These are phyloP conservation scores for Emydoidea blandingii DNA, from an alignment of 2,797 vertebrate species.

Conservation along the genomic window DNA sequence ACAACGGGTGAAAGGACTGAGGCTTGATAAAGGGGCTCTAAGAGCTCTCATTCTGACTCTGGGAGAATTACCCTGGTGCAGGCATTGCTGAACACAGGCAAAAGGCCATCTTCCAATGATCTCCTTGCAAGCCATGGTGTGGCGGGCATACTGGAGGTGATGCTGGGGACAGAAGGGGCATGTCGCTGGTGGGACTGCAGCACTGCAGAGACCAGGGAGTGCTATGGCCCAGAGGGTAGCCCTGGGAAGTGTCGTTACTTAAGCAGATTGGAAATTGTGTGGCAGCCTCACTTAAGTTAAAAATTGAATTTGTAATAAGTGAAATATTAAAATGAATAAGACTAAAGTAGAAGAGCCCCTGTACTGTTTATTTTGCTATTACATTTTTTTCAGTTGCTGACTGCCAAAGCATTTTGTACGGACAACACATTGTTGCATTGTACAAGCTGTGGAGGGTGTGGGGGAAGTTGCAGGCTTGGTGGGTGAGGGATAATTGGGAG, in stretches of 20 bases:
- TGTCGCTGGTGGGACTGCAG: rapidly evolving
- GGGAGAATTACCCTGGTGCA: not conserved
- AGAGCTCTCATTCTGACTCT: not conserved
- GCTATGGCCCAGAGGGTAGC: not conserved
- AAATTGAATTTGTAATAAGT: not conserved
- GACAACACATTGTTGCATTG: not conserved
- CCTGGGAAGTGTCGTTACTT: not conserved
- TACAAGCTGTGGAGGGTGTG: not conserved
- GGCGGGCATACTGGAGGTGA: rapidly evolving
- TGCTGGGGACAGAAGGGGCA: not conserved
- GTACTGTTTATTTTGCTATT: not conserved
- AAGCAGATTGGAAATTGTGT: not conserved
- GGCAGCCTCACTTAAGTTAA: not conserved
- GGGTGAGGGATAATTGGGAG: not conserved
- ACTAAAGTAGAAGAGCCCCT: not conserved
- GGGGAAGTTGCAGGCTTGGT: not conserved
- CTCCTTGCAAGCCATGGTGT: not conserved
- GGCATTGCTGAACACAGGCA: not conserved
- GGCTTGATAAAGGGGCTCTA: not conserved
- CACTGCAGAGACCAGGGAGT: rapidly evolving
- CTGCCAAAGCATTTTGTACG: not conserved
- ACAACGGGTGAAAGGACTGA: not conserved
- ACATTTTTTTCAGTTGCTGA: not conserved
- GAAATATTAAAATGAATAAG: not conserved
- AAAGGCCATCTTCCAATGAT: not conserved